These are phyloP conservation scores for Marasmarcha lunaedactyla DNA, from an alignment of 2,888 invertebrate species.

Conservation along the genomic window DNA sequence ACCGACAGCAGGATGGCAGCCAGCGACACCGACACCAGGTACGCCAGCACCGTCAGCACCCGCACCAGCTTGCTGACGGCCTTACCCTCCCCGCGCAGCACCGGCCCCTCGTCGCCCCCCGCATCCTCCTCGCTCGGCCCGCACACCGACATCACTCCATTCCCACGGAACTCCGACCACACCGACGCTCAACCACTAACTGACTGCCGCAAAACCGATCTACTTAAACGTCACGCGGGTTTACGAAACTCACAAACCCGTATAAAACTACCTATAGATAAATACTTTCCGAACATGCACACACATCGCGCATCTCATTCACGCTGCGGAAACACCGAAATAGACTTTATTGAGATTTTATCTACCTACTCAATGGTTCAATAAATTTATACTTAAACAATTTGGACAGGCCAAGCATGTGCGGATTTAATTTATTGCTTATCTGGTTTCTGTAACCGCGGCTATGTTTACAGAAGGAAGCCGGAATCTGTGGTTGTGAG, in stretches of 20 bases:
- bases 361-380: too few relatives aligned
- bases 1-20: conserved; percentile 84
- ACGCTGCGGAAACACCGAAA: conserved; percentile 26
- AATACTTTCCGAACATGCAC: too few relatives aligned
- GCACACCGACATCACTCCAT: conserved; percentile 41
- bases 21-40: conserved; percentile 87
- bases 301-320: conserved; percentile 21
- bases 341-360: conserved; percentile 16
- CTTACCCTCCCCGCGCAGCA: conserved; percentile 48
- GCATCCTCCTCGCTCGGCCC: conserved; percentile 41
- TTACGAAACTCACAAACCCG: conserved; percentile 32
- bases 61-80: conserved; percentile 61
- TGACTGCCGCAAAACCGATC: conserved; percentile 35
- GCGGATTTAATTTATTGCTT: not conserved
- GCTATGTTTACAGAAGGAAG: too few relatives aligned
- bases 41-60: conserved; percentile 83
- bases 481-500: too few relatives aligned
- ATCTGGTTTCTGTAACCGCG: not conserved
- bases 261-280: conserved; percentile 30
- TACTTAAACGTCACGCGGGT: conserved; percentile 45
- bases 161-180: not conserved
- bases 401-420: not conserved
- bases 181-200: conserved; percentile 7
- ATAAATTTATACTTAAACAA: not conserved
- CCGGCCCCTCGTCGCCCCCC: conserved; percentile 18